phyloP scores from a whole-genome alignment of 2,113 vertebrate species.

The Aegotheles bennettii region DNA sequence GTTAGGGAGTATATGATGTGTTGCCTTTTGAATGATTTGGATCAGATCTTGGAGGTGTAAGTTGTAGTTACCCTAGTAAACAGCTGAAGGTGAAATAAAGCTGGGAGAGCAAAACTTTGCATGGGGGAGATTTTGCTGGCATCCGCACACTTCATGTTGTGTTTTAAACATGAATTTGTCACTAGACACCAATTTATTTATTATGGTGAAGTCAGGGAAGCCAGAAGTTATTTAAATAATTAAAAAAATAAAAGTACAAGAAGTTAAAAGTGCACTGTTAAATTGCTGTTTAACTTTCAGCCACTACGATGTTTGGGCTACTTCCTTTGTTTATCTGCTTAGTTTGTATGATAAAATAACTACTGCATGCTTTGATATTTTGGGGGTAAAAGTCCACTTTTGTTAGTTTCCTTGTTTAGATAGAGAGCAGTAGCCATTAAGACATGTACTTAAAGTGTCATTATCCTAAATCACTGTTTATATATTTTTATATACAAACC shows the following conservation, averaged over 20 bases:
- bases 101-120: neutral
- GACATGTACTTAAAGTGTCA: neutral
- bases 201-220: neutral
- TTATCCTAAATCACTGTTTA: neutral
- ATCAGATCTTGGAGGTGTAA: neutral
- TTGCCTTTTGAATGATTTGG: neutral
- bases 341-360: neutral
- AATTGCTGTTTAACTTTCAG: neutral
- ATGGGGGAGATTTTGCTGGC: neutral
- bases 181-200: neutral
- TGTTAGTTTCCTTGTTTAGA: neutral
- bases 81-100: neutral
- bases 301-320: neutral
- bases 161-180: neutral
- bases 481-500: neutral
- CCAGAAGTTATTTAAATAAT: neutral
- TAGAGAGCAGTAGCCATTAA: neutral
- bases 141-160: neutral
- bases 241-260: neutral
- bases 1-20: rapidly evolving
- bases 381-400: neutral
- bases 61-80: neutral
- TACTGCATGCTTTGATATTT: neutral
- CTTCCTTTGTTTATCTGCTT: neutral
- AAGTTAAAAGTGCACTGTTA: neutral